Evolutionary conservation across 1,140 invertebrate species (phyloP), one percentile per base, ranked within the genome.

Genomic region (Euura lappo): DNA sequence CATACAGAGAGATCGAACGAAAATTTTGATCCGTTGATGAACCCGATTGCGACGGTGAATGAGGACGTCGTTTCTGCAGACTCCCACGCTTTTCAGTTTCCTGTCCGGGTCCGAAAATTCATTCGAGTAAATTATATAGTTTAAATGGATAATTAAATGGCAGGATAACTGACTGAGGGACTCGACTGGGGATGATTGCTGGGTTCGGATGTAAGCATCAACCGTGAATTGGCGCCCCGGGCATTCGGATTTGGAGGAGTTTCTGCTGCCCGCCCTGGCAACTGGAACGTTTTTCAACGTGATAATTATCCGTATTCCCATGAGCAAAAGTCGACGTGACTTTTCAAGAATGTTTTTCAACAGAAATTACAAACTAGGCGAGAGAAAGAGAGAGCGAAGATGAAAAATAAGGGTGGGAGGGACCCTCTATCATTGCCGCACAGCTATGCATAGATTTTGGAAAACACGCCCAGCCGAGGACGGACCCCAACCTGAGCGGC

Each of bases 81-180:
- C 70, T 60, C 51, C 51, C 51, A 60, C 51, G 51, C 51, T 60
- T 60, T 60, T 11, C 2, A n/a, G 51, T 60, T 60, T 60, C 51
- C 10, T 5, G 47, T 43, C 72, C 79, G 79, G 69, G 80, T 83
- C 77, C 77, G 78, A 78, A 60, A 28, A 60, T 60, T n/a, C 51
- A 60, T 60, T 60, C 51, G 78, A 86, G 81, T 85, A 87, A 86
- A 88, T 88, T 88, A 88, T 83, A 88, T 80, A 84, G 78, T 87
- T 86, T 88, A 88, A 87, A 87, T 87, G 86, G 87, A 87, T 88
- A 87, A 88, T 88, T 88, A 88, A 88, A 88, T 88, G 87, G 86
- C 84, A 86, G 86, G 85, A 82, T 81, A 87, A 86, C 86, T 87
- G 86, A 88, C 86, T 88, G 85, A 88, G 87, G 87, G 85, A 85